A percentile compares a stretch with the other conserved stretches of the same genome.
These are phyloP conservation scores for Chondrosia reniformis DNA, from an alignment of 37 sponge, comb jelly and placozoan genomes.

Conservation along the genomic window DNA sequence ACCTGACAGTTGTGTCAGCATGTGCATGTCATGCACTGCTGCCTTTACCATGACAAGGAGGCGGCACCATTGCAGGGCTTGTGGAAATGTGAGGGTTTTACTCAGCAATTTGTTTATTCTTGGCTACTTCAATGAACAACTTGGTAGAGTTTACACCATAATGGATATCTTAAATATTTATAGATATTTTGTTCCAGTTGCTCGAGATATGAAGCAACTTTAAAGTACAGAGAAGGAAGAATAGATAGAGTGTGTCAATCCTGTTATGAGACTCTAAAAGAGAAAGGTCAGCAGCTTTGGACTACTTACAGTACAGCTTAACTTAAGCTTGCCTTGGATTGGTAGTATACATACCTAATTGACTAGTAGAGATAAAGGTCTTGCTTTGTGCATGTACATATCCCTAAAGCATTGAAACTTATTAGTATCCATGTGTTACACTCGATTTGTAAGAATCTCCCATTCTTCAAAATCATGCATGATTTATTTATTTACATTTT, in stretches of 20 bases:
- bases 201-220: constrained; percentile 40
- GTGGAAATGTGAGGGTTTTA: constrained; percentile 77
- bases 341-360: too few relatives aligned
- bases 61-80: constrained; percentile 82
- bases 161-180: not conserved
- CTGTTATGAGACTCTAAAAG: constrained; percentile 46
- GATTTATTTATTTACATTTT: too few relatives aligned
- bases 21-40: constrained; percentile 77
- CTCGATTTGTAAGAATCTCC: not conserved
- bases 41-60: constrained; percentile 66
- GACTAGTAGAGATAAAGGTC: too few relatives aligned
- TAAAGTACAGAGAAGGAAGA: constrained; percentile 59
- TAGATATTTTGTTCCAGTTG: constrained; percentile 77
- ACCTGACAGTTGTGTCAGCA: constrained; percentile 74
- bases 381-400: too few relatives aligned
- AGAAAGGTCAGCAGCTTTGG: not conserved
- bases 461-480: too few relatives aligned
- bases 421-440: not conserved
- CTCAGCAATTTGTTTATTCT: not conserved
- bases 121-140: not conserved
- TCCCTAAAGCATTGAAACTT: not conserved
- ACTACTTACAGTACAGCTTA: too few relatives aligned
- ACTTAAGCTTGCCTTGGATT: too few relatives aligned
- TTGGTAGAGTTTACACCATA: not conserved
- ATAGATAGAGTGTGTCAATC: constrained; percentile 67